phyloP scores from a whole-genome alignment of 2,797 vertebrate species.

The Gallirallus australis region DNA sequence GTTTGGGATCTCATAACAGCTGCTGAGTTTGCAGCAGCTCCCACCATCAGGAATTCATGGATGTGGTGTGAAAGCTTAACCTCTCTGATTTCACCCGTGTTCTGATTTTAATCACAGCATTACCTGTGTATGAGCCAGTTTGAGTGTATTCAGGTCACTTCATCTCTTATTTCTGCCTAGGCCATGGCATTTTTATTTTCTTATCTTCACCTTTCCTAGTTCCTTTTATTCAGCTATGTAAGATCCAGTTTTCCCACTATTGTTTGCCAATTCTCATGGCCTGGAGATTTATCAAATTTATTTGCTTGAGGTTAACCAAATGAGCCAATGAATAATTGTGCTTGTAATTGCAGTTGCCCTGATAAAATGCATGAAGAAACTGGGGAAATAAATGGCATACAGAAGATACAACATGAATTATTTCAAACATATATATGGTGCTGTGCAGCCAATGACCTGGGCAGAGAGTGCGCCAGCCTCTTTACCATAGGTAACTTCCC shows the following conservation, averaged over 20 bases:
- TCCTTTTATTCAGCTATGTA: slow-evolving; percentile 6
- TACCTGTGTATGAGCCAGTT: background rate
- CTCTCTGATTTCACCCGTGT: background rate
- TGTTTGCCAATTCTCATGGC: slow-evolving; percentile 19
- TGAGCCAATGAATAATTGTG: slow-evolving; percentile 32
- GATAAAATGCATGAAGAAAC: slow-evolving; percentile 21
- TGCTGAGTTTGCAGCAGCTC: background rate
- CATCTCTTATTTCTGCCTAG: background rate
- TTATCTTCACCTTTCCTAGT: slow-evolving; percentile 48
- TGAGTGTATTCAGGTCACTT: background rate
- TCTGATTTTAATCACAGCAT: background rate
- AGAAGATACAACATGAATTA: slow-evolving; percentile 39
- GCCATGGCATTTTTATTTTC: background rate
- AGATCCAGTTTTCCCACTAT: slow-evolving; percentile 27
- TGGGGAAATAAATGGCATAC: background rate
- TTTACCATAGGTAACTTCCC: slow-evolving; percentile 86
- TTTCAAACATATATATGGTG: slow-evolving; percentile 79
- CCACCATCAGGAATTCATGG: background rate
- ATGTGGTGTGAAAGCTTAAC: background rate
- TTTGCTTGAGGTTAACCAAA: slow-evolving; percentile 8
- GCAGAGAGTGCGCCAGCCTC: slow-evolving; percentile 85
- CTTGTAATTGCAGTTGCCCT: slow-evolving; percentile 77
- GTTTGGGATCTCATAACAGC: background rate
- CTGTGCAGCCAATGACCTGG: slow-evolving; percentile 87
- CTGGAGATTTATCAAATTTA: slow-evolving; percentile 33